Evolutionary conservation across 2,888 invertebrate genomes (phyloP).

Genomic region (Julus scanicus): DNA sequence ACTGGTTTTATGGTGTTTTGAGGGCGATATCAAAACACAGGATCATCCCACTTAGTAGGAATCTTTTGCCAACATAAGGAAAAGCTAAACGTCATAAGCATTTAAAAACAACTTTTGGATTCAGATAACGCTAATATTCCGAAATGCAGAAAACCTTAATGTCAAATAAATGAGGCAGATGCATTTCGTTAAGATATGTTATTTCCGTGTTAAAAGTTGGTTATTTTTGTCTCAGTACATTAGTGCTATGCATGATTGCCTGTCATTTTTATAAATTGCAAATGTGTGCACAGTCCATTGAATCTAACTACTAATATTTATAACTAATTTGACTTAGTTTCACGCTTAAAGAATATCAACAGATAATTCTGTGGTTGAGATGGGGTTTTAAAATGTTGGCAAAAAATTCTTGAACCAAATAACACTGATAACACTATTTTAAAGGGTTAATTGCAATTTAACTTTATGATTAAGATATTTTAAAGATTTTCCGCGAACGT

Average conservation of each 20-base stretch:
- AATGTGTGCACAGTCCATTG: too few species aligned
- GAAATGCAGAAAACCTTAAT: background rate
- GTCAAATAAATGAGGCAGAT: background rate
- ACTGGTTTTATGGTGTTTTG: slow-evolving; percentile 13
- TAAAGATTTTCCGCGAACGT: background rate
- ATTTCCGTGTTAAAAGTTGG: background rate
- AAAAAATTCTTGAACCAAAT: too few species aligned
- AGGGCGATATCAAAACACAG: background rate
- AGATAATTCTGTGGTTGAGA: too few species aligned
- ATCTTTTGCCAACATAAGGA: background rate
- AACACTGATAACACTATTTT: too few species aligned
- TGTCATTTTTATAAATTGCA: background rate
- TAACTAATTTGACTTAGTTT: too few species aligned
- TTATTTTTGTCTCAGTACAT: background rate
- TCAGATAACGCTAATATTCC: background rate
- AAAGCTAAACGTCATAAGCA: background rate
- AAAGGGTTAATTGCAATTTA: too few species aligned
- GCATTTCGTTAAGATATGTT: background rate
- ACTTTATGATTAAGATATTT: too few species aligned
- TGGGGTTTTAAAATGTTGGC: too few species aligned
- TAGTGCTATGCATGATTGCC: background rate
- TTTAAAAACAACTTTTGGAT: background rate
- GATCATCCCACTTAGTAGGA: background rate
- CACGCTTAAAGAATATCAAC: too few species aligned
- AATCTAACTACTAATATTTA: too few species aligned